phyloP scores from a whole-genome alignment of 2,113 vertebrate species.

The Daboia siamensis region DNA sequence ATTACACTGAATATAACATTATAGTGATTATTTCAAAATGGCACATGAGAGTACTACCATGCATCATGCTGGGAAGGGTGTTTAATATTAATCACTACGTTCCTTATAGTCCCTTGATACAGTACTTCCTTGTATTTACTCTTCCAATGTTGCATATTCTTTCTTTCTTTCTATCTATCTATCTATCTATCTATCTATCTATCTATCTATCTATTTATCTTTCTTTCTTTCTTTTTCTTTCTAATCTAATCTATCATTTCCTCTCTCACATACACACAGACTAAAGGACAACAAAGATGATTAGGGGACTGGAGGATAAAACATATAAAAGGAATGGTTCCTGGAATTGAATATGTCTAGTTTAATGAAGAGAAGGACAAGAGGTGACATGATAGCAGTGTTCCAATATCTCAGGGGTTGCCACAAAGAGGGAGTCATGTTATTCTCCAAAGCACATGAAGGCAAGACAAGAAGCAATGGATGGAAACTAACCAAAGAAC shows the following conservation, averaged over 20 bases:
- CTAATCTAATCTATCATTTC: background rate
- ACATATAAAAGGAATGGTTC: no score
- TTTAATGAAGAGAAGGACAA: no score
- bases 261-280: background rate
- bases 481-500: no score
- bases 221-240: no score
- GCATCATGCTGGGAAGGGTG: constrained; percentile 41
- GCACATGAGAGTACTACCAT: constrained; percentile 52
- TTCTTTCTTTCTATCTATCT: background rate
- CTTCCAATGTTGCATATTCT: constrained; percentile 43
- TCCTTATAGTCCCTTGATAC: constrained; percentile 7
- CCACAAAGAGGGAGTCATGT: no score
- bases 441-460: no score
- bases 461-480: no score
- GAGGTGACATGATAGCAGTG: no score
- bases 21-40: constrained; percentile 58
- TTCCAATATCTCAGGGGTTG: no score
- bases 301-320: no score
- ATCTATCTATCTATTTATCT: background rate
- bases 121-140: constrained; percentile 31
- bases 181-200: no score
- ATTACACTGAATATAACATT: constrained; percentile 57
- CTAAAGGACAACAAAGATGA: background rate
- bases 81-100: constrained; percentile 52
- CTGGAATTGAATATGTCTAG: no score